Conservation (phyloP, 2,797 vertebrate genomes). For the Petrocephalus sullivani region DNA sequence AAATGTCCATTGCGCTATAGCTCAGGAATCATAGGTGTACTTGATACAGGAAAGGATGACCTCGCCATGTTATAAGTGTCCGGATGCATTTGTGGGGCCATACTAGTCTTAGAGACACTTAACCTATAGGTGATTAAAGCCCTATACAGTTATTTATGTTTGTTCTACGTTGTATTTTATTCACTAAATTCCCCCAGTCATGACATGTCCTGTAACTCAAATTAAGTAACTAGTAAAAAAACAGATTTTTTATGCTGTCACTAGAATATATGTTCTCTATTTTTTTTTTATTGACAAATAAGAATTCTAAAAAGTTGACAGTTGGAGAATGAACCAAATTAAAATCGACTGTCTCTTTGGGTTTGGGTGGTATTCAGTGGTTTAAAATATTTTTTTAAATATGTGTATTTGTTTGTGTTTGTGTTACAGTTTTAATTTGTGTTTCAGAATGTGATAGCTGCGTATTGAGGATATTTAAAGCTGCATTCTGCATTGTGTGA, state of each 20-base stretch:
- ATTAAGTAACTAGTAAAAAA: neutral
- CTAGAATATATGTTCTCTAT: neutral
- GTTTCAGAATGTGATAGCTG: neutral
- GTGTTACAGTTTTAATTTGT: neutral
- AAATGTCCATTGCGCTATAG: constrained; percentile 10
- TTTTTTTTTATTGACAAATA: neutral
- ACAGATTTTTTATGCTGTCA: neutral
- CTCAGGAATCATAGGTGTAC: constrained; percentile 22
- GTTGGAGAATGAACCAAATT: neutral
- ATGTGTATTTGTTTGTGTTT: neutral
- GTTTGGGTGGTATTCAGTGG: neutral
- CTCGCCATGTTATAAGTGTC: neutral
- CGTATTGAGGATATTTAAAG: neutral
- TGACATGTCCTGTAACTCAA: neutral
- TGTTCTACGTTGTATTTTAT: neutral
- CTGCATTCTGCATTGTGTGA: neutral
- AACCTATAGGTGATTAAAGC: neutral
- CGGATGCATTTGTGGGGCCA: neutral
- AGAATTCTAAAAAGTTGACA: neutral
- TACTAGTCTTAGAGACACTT: neutral
- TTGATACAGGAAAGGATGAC: neutral
- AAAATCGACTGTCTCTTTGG: neutral
- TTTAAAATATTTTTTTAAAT: neutral
- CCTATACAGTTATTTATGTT: neutral
- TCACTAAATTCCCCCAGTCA: neutral